Conservation (phyloP, 2,113 vertebrate genomes). For the Bettongia penicillata region DNA sequence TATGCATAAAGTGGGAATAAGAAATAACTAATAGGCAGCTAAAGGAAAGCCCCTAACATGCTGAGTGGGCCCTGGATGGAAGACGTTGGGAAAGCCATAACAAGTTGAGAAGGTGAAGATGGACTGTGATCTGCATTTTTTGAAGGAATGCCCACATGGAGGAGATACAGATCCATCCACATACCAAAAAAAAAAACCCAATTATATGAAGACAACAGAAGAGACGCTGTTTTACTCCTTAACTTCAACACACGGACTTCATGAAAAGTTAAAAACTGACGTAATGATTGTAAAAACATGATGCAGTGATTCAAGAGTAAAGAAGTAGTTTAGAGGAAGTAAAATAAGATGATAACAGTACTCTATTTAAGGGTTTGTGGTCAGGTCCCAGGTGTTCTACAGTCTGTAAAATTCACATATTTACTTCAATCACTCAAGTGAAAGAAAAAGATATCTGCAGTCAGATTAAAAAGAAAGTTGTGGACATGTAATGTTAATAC, state of each 20-base stretch:
- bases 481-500: too few relatives aligned
- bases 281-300: not conserved
- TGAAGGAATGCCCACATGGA: not conserved
- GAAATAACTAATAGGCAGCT: not conserved
- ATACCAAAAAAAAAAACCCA: not conserved
- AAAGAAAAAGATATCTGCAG: slow-evolving; percentile 65
- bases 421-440: slow-evolving; percentile 31
- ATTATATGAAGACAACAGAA: not conserved
- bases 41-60: not conserved
- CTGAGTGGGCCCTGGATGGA: not conserved
- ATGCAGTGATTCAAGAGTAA: not conserved
- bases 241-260: not conserved
- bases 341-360: slow-evolving; percentile 10
- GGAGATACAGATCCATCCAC: not conserved
- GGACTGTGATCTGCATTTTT: not conserved
- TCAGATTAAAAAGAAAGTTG: slow-evolving; percentile 22
- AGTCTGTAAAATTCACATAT: not conserved
- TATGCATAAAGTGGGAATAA: not conserved
- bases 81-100: not conserved
- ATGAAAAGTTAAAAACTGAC: not conserved
- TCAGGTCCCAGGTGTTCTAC: not conserved
- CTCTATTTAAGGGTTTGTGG: slow-evolving; percentile 40
- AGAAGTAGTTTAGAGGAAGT: slow-evolving; percentile 12
- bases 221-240: not conserved
- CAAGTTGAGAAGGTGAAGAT: not conserved